phyloP scores from a whole-genome alignment of 2,113 vertebrate species.

The Mormyrus lacerda region DNA sequence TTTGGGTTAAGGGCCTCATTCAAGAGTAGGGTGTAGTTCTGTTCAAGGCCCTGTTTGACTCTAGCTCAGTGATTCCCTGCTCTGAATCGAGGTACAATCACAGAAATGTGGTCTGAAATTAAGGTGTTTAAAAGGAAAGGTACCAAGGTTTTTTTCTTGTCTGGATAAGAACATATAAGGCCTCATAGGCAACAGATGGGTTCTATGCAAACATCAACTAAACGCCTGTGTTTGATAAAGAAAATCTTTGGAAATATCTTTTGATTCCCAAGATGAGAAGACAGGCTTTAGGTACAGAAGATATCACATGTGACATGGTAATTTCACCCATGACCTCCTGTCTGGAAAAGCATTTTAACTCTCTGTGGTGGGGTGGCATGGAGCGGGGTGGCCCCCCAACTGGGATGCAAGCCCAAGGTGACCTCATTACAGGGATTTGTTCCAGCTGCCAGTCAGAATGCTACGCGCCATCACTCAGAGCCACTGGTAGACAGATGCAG shows the following conservation, averaged over 20 bases:
- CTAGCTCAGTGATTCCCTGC: neutral
- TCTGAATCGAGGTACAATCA: neutral
- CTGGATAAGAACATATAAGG: neutral
- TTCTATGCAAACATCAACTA: neutral
- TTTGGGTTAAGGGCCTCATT: neutral
- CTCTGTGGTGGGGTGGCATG: neutral
- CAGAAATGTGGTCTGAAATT: neutral
- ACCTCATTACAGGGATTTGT: slow-evolving; percentile 14
- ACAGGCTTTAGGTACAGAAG: neutral
- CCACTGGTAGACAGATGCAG: neutral
- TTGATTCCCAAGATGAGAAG: neutral
- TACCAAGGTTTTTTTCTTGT: neutral
- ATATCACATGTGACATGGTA: neutral
- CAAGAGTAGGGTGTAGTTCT: neutral
- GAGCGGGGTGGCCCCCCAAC: neutral
- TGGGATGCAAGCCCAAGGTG: neutral
- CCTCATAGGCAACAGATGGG: neutral
- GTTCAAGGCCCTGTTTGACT: neutral
- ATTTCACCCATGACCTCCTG: neutral
- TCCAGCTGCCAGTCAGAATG: slow-evolving; percentile 6
- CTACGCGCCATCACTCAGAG: neutral
- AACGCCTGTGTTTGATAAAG: neutral
- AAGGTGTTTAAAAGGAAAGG: neutral
- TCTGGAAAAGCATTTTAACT: neutral
- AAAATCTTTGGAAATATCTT: neutral